These are phyloP conservation scores for Anticlea derivata DNA, from an alignment of 2,888 invertebrate genomes.

Conservation along the genomic window DNA sequence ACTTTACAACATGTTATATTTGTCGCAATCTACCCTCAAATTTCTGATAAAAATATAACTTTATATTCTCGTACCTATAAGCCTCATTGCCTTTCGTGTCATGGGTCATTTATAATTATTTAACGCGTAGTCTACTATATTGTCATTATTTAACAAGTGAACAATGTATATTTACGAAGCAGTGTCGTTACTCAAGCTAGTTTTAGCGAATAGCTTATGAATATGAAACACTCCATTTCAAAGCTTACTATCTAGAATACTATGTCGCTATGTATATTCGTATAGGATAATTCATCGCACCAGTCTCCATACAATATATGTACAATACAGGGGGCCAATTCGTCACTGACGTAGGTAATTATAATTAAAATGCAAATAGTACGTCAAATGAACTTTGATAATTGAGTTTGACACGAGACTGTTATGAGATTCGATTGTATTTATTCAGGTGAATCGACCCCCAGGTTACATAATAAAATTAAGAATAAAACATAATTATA, in stretches of 20 bases:
- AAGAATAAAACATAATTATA: slow-evolving; percentile 33
- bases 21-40: slow-evolving; percentile 5
- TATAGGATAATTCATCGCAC: slow-evolving; percentile 52
- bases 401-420: no score
- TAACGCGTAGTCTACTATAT: slow-evolving; percentile 55
- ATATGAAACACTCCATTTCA: slow-evolving; percentile 31
- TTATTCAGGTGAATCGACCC: no score
- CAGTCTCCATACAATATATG: slow-evolving; percentile 61
- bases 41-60: slow-evolving; percentile 19
- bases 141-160: slow-evolving; percentile 60
- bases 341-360: no score
- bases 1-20: slow-evolving; percentile 18
- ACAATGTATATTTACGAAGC: slow-evolving; percentile 43
- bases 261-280: slow-evolving; percentile 31
- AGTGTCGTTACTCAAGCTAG: slow-evolving; percentile 38
- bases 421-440: no score
- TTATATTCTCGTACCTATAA: slow-evolving; percentile 32
- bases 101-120: slow-evolving; percentile 19
- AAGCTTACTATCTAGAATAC: slow-evolving; percentile 32
- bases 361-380: no score
- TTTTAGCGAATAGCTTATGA: slow-evolving; percentile 27
- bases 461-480: slow-evolving; percentile 44
- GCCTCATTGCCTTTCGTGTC: slow-evolving; percentile 28
- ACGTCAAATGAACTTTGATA: no score
- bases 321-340: no score